Conservation (phyloP, 2,797 vertebrate genomes). For the Eulemur albifrons region DNA sequence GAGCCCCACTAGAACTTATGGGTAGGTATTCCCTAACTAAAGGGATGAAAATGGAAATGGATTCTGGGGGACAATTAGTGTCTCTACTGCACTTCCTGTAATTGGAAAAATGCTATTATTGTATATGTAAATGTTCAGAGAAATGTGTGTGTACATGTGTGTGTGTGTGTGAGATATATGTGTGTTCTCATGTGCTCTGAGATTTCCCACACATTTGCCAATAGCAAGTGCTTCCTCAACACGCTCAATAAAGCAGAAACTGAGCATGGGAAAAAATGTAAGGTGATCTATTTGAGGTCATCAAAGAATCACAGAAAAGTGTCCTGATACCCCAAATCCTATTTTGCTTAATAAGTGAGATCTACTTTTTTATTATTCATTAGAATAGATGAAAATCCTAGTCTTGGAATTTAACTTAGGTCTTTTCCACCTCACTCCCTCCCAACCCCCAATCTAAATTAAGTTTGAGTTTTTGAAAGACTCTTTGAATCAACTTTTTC, state of each 20-base stretch:
- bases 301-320: not conserved
- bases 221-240: not conserved
- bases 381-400: not conserved
- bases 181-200: not conserved
- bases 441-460: not conserved
- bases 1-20: not conserved
- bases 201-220: not conserved
- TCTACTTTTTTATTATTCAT: not conserved
- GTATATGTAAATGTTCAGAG: not conserved
- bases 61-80: not conserved
- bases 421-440: not conserved
- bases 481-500: not conserved
- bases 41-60: not conserved
- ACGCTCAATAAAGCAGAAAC: constrained; percentile 3
- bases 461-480: constrained; percentile 38
- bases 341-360: constrained; percentile 1
- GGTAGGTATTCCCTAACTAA: not conserved
- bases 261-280: not conserved
- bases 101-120: not conserved
- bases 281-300: not conserved
- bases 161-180: no score
- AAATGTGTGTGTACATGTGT: not conserved
- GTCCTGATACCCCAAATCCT: not conserved
- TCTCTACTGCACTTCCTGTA: not conserved
- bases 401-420: not conserved